Conservation (phyloP, 2,797 vertebrate genomes). For the Agapornis canus region DNA sequence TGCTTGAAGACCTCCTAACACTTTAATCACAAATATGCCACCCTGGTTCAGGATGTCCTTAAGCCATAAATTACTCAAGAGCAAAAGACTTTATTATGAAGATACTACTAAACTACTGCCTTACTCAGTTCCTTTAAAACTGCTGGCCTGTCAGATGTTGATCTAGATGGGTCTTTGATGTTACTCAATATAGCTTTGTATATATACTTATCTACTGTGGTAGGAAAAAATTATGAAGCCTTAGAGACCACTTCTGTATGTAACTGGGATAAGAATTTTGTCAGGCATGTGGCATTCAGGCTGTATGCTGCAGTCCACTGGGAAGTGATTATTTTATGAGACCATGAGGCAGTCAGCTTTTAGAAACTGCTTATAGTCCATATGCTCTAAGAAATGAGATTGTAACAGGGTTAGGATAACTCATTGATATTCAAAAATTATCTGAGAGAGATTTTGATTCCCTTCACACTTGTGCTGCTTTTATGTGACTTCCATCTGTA, state of each 20-base stretch:
- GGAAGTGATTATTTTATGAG: neutral
- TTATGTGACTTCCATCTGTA: neutral
- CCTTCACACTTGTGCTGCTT: neutral
- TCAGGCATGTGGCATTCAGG: neutral
- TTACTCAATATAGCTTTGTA: neutral
- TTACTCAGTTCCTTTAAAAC: neutral
- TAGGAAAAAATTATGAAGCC: neutral
- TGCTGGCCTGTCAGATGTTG: neutral
- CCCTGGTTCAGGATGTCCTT: neutral
- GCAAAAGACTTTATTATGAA: neutral
- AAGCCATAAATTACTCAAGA: neutral
- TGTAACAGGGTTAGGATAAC: neutral
- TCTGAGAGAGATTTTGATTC: neutral
- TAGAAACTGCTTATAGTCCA: neutral
- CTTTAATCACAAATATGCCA: neutral
- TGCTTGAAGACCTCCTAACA: neutral
- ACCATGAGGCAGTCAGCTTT: neutral
- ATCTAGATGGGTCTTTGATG: neutral
- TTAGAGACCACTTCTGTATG: neutral
- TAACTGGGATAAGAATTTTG: neutral
- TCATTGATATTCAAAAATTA: neutral
- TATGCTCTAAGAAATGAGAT: neutral
- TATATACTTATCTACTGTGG: neutral
- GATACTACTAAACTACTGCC: neutral
- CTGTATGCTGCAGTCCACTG: neutral